Conservation (phyloP, 2,888 invertebrate species). For the Stegophylla sp. region DNA sequence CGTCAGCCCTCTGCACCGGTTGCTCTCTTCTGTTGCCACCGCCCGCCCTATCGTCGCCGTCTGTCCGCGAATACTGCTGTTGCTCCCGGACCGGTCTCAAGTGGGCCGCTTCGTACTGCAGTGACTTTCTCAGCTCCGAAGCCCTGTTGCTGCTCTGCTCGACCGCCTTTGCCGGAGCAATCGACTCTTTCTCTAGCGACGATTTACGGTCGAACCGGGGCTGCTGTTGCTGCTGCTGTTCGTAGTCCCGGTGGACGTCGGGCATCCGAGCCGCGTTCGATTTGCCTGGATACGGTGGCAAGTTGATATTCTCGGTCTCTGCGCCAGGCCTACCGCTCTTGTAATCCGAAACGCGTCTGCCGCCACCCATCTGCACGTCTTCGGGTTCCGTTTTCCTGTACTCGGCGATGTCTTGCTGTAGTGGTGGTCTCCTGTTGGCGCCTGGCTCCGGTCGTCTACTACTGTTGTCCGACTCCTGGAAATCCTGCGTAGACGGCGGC, state of each 20-base stretch:
- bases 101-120: slow-evolving; percentile 41
- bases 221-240: slow-evolving; percentile 18
- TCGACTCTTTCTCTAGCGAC: slow-evolving; percentile 6
- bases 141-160: slow-evolving; percentile 19
- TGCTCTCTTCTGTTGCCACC: not conserved
- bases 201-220: slow-evolving; percentile 12
- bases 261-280: not conserved
- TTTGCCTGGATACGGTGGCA: not conserved
- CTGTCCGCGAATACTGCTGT: not conserved
- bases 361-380: not conserved
- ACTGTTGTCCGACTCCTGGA: not conserved
- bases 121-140: slow-evolving; percentile 35
- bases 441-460: not conserved
- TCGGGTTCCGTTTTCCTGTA: slow-evolving; percentile 14
- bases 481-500: not conserved
- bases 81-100: slow-evolving; percentile 19
- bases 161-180: not conserved
- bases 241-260: slow-evolving; percentile 5
- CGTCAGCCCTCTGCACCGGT: not conserved
- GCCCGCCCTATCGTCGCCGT: not conserved
- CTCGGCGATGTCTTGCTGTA: not conserved
- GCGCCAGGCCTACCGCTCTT: not conserved
- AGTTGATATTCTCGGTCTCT: not conserved
- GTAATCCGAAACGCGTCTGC: not conserved
- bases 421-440: not conserved